Evolutionary conservation across 2,113 vertebrate genomes (phyloP).

Genomic region (Rhabdomys dilectus): DNA sequence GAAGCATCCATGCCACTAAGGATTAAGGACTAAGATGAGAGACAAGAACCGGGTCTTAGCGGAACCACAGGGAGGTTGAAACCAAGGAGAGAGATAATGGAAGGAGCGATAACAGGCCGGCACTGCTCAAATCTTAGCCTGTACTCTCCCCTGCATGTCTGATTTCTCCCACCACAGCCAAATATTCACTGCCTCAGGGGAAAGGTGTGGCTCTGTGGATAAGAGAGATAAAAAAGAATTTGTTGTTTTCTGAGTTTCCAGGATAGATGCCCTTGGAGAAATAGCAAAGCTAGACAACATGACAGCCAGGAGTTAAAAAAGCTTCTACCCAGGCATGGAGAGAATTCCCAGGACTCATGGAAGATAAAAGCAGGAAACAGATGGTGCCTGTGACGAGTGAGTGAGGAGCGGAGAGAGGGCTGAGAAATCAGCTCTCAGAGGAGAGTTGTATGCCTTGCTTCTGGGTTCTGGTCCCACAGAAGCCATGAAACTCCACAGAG

Average conservation of each 20-base stretch:
- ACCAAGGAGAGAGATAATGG: too few species aligned
- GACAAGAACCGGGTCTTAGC: not conserved
- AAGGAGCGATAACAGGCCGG: rapidly evolving
- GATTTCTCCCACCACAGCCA: not conserved
- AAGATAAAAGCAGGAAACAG: slow-evolving; percentile 19
- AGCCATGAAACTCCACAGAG: not conserved
- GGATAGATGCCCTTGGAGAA: slow-evolving; percentile 8
- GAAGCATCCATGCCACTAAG: not conserved
- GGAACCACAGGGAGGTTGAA: not conserved
- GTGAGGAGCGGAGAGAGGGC: not conserved
- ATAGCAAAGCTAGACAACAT: slow-evolving; percentile 7
- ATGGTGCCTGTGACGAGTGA: not conserved
- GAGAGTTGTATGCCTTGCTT: not conserved
- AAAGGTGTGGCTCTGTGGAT: slow-evolving; percentile 1
- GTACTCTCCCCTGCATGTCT: not conserved
- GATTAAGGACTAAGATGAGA: not conserved
- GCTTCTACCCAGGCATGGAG: not conserved
- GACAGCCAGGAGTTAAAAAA: not conserved
- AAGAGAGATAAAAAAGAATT: slow-evolving; percentile 9
- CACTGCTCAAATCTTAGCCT: not conserved
- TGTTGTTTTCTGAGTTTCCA: slow-evolving; percentile 27
- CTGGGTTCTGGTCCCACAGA: not conserved
- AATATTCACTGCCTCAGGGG: not conserved
- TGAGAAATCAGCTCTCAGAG: not conserved
- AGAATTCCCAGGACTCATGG: not conserved